phyloP scores from a whole-genome alignment of 2,113 vertebrate species.

The Cyphomyrus plagiostoma region DNA sequence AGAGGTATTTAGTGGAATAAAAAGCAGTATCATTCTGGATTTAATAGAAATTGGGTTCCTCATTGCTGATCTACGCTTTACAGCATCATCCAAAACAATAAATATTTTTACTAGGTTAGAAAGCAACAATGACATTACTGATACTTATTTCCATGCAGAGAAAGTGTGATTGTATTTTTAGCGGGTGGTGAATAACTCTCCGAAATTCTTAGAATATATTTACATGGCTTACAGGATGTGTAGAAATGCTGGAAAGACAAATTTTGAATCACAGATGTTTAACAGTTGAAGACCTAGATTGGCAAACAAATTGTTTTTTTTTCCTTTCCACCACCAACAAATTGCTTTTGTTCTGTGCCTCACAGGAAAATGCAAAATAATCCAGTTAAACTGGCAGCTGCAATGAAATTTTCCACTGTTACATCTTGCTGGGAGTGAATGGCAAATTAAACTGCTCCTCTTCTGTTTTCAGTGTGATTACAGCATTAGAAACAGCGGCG shows the following conservation, averaged over 20 bases:
- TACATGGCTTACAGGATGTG: neutral
- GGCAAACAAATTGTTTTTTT: neutral
- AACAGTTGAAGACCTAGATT: constrained; percentile 9
- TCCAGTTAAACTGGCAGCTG: constrained; percentile 8
- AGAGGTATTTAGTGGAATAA: neutral
- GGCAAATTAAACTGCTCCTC: constrained; percentile 6
- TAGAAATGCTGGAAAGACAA: neutral
- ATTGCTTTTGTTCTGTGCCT: constrained; percentile 1
- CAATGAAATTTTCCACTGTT: constrained; percentile 1
- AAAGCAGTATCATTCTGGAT: neutral
- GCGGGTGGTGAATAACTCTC: neutral
- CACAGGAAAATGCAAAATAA: constrained; percentile 14
- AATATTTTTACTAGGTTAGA: neutral
- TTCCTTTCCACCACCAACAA: neutral
- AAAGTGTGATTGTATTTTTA: constrained; percentile 2
- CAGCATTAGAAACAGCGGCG: constrained; percentile 1
- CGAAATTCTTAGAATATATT: neutral
- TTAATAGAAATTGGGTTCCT: neutral
- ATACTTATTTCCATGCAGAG: neutral
- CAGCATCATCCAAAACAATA: neutral
- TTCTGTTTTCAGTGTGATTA: constrained; percentile 16
- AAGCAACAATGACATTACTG: neutral
- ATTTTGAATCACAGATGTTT: constrained; percentile 8
- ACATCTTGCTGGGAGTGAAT: constrained; percentile 9
- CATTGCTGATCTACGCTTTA: neutral